These are phyloP conservation scores for Paradoxurus hermaphroditus DNA, from an alignment of 2,113 vertebrate species.

Conservation along the genomic window DNA sequence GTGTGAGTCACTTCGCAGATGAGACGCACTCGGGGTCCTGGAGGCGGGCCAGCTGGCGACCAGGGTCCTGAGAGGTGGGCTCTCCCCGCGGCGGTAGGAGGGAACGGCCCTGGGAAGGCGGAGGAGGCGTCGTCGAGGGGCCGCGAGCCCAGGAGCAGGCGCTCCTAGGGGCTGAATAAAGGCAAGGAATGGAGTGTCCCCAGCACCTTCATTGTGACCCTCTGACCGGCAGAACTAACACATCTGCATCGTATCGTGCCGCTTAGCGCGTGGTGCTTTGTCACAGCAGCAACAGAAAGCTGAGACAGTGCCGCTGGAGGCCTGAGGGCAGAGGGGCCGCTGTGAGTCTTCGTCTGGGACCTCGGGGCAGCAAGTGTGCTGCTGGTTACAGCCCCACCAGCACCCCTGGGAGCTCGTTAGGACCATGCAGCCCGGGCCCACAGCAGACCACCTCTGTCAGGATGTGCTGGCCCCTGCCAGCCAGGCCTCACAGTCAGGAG, in stretches of 20 bases:
- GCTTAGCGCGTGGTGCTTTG: background rate
- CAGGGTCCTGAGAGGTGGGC: background rate
- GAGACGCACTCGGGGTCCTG: fast-evolving
- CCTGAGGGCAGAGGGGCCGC: fast-evolving
- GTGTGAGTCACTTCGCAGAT: fast-evolving
- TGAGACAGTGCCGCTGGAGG: background rate
- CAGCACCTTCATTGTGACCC: background rate
- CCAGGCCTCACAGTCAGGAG: background rate
- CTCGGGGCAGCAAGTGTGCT: fast-evolving
- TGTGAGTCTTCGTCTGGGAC: fast-evolving
- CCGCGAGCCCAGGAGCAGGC: fast-evolving
- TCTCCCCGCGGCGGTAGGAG: fast-evolving
- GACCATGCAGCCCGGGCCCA: background rate
- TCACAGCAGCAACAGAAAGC: background rate
- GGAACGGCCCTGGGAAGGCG: background rate
- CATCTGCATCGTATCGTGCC: too few species aligned
- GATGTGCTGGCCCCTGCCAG: background rate
- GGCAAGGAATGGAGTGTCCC: background rate
- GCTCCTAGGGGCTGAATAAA: background rate
- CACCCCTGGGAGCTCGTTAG: background rate
- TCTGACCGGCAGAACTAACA: too few species aligned
- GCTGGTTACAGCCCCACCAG: too few species aligned
- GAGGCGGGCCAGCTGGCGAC: background rate
- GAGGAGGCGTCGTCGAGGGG: fast-evolving
- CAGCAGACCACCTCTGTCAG: too few species aligned